Percentiles rank a stretch among this genome's conserved stretches.
Evolutionary conservation across 2,888 invertebrate species (phyloP).

Genomic region (Hypsopygia costalis): DNA sequence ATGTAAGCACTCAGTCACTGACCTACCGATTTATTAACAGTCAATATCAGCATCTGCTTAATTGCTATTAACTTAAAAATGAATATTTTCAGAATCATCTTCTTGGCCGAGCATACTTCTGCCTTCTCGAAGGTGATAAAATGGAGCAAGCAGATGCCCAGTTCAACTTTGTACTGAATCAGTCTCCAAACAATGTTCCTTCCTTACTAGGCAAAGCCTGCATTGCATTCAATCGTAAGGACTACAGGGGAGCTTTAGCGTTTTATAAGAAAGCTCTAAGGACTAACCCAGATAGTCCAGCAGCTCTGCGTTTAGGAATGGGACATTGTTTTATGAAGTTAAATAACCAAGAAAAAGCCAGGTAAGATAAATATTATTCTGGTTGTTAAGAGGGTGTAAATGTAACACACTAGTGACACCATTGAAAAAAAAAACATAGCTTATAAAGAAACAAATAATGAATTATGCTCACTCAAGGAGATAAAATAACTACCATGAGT

Average conservation of each 20-base stretch:
- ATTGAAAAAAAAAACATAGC: too few relatives aligned
- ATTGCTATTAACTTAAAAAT: too few relatives aligned
- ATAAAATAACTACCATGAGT: too few relatives aligned
- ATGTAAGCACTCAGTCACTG: too few relatives aligned
- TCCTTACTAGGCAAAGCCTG: constrained; percentile 99
- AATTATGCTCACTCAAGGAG: too few relatives aligned
- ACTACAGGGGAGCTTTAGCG: constrained; percentile 95
- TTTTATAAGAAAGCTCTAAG: constrained; percentile 98
- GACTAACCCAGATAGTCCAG: constrained; percentile 98
- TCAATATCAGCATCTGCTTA: too few relatives aligned
- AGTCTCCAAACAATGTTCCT: constrained; percentile 97
- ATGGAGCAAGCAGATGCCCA: constrained; percentile 99
- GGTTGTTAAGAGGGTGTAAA: too few relatives aligned
- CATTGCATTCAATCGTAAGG: constrained; percentile 98
- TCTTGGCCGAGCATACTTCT: constrained; percentile 98
- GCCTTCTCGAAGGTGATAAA: constrained; percentile 98
- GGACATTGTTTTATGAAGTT: constrained; percentile 99
- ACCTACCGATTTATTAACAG: too few relatives aligned
- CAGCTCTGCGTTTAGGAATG: constrained; percentile 97
- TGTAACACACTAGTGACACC: too few relatives aligned
- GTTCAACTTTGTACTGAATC: constrained; percentile 98
- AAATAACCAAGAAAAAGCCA: constrained; percentile 96
- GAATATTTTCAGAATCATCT: constrained; percentile 93
- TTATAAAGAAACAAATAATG: too few relatives aligned
- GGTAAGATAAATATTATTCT: too few relatives aligned